Percentiles rank a stretch among this genome's conserved stretches.
Conservation (phyloP, 2,113 vertebrate genomes). For the Antennarius striatus region DNA sequence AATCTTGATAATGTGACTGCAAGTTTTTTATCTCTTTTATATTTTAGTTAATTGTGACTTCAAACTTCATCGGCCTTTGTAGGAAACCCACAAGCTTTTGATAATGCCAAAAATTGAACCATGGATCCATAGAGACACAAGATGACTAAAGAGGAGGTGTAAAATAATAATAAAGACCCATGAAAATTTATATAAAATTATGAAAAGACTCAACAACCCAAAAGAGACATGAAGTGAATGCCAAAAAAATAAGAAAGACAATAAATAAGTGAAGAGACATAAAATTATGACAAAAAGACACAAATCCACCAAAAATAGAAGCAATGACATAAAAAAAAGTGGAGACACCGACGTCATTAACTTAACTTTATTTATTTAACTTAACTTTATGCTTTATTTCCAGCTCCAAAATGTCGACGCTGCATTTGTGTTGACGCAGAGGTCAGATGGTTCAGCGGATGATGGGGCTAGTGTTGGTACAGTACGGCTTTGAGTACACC, state of each 20-base stretch:
- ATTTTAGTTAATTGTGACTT: not conserved
- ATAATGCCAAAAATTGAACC: not conserved
- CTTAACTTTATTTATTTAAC: conserved; percentile 21
- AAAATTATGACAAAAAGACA: not conserved
- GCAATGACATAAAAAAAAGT: not conserved
- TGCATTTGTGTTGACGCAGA: not conserved
- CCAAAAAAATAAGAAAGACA: not conserved
- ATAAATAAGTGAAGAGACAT: not conserved
- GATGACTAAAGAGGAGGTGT: not conserved
- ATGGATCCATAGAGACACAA: not conserved
- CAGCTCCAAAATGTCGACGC: conserved; percentile 33
- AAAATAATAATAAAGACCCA: not conserved
- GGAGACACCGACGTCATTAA: not conserved
- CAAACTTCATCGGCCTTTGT: conserved; percentile 3
- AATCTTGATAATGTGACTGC: no score
- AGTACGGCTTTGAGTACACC: conserved; percentile 86
- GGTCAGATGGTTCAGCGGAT: conserved; percentile 23
- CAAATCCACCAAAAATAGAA: not conserved
- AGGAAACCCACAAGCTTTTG: conserved; percentile 23
- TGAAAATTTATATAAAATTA: not conserved
- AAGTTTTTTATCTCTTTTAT: conserved; percentile 4
- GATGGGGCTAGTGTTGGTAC: conserved; percentile 85
- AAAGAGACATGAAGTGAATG: not conserved
- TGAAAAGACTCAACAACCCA: not conserved
- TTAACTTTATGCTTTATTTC: conserved; percentile 38